Conservation (phyloP, 2,113 vertebrate species). For the Heteronetta atricapilla region DNA sequence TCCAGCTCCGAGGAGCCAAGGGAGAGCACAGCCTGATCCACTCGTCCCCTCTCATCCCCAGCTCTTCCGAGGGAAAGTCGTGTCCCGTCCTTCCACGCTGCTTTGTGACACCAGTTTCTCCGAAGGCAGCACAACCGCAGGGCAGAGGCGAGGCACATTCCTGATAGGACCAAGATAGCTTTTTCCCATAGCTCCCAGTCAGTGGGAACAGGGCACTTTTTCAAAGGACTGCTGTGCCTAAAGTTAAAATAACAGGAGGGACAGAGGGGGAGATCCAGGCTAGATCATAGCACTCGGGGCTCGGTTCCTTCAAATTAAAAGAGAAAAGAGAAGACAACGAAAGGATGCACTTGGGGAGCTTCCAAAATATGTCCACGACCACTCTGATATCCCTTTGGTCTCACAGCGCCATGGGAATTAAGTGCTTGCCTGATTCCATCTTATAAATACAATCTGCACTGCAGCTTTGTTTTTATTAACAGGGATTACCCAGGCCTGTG, state of each 20-base stretch:
- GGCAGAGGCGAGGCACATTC: constrained; percentile 68
- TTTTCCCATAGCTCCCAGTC: constrained; percentile 68
- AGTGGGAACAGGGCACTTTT: constrained; percentile 67
- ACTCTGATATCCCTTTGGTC: not conserved
- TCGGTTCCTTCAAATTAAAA: not conserved
- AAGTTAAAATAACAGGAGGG: constrained; percentile 70
- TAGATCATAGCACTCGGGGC: not conserved
- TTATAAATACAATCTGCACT: not conserved
- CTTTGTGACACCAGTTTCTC: constrained; percentile 36
- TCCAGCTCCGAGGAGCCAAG: not conserved
- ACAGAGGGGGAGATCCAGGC: not conserved
- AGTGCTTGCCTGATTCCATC: not conserved
- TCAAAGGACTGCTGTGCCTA: constrained; percentile 50
- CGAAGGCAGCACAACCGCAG: constrained; percentile 26
- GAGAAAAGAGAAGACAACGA: not conserved
- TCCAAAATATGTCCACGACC: constrained; percentile 17
- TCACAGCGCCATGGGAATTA: not conserved
- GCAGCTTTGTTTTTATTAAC: constrained; percentile 28
- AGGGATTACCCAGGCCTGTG: constrained; percentile 46
- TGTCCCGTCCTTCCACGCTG: not conserved
- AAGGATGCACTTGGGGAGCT: constrained; percentile 24
- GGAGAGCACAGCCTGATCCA: not conserved
- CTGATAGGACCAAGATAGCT: constrained; percentile 71
- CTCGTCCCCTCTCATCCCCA: not conserved
- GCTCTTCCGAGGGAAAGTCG: not conserved